Conservation (phyloP, 2,113 vertebrate species). For the Ibidorhyncha struthersii region DNA sequence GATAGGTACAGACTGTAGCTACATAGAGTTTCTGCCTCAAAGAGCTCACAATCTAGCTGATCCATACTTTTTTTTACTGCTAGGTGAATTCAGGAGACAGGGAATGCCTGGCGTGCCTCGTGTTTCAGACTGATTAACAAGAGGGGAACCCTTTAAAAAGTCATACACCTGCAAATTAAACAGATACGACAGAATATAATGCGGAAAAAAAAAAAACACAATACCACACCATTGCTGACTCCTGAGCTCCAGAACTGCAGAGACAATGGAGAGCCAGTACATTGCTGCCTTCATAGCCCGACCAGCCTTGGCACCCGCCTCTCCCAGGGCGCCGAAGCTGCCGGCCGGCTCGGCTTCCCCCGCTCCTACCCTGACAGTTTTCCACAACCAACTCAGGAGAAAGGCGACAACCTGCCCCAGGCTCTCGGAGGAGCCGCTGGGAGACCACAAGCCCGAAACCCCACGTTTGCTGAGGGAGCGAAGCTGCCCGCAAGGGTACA, state of each 20-base stretch:
- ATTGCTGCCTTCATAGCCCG: not conserved
- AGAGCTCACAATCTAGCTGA: not conserved
- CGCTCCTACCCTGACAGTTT: accelerated
- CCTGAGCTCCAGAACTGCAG: not conserved
- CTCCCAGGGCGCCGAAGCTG: not conserved
- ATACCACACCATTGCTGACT: not conserved
- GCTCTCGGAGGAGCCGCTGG: not conserved
- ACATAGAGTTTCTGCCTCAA: not conserved
- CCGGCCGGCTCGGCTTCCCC: accelerated
- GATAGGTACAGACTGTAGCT: not conserved
- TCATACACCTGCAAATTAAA: not conserved
- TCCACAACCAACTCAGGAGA: not conserved
- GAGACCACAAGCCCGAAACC: not conserved
- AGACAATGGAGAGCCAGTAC: accelerated
- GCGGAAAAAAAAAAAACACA: not conserved
- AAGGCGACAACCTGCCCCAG: accelerated
- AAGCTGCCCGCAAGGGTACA: not conserved
- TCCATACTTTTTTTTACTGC: not conserved
- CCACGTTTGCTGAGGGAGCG: not conserved
- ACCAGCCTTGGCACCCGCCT: not conserved
- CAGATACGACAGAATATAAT: not conserved
- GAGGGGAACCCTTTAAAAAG: not conserved
- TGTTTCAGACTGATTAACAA: not conserved
- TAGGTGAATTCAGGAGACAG: not conserved
- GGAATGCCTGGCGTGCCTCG: not conserved